These are phyloP conservation scores for Drosophila mimica DNA, from an alignment of 2,888 invertebrate genomes.

Conservation along the genomic window DNA sequence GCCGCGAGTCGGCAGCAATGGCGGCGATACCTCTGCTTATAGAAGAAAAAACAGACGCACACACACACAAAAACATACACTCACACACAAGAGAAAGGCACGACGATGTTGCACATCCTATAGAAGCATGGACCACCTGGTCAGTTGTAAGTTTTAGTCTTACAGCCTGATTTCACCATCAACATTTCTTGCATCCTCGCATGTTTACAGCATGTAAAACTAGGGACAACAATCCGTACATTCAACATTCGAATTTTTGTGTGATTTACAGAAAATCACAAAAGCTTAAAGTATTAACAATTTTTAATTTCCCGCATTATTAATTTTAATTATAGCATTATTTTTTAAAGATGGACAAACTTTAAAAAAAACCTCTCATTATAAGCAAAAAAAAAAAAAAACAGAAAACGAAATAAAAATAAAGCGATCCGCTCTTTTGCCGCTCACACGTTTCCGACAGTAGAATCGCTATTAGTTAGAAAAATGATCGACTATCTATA, in stretches of 20 bases:
- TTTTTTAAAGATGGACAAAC: background rate
- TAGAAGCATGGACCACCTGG: background rate
- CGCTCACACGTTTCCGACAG: too few relatives aligned
- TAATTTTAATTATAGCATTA: background rate
- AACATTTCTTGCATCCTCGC: background rate
- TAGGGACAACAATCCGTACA: background rate
- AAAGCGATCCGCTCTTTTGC: too few relatives aligned
- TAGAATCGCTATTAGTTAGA: too few relatives aligned
- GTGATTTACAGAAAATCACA: background rate
- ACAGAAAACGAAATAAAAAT: too few relatives aligned
- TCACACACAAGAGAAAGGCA: background rate
- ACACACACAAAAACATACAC: background rate
- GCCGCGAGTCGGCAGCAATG: constrained; percentile 37
- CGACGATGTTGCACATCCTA: background rate
- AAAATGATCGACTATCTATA: too few relatives aligned
- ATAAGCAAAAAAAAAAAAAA: too few relatives aligned
- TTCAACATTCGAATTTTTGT: background rate
- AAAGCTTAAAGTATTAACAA: background rate
- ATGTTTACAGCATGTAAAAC: background rate
- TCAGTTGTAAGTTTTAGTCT: background rate
- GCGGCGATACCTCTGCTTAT: constrained; percentile 27
- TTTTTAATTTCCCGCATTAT: too few relatives aligned
- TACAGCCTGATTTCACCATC: background rate
- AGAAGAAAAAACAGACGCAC: constrained; percentile 1
- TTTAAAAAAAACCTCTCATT: background rate